Percentiles rank a stretch among this genome's conserved stretches.
Conservation (phyloP, 2,797 vertebrate species). For the Perodicticus potto region DNA sequence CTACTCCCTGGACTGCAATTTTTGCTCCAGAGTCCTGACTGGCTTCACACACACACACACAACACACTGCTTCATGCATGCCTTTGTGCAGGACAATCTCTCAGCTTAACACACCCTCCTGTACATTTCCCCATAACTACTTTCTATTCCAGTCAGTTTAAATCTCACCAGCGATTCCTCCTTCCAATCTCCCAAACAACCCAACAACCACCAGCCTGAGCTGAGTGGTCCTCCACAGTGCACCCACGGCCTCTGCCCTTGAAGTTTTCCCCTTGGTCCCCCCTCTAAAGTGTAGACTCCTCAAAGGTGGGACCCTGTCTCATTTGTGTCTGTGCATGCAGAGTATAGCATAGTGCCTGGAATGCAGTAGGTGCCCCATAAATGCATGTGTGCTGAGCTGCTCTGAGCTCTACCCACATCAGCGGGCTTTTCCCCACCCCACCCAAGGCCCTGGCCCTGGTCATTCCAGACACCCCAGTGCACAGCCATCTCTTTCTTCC, state of each 20-base stretch:
- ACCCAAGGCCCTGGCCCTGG: neutral
- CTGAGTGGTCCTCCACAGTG: neutral
- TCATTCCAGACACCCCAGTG: neutral
- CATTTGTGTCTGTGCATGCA: neutral
- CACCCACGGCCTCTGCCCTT: neutral
- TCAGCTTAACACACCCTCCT: neutral
- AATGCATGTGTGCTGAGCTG: neutral
- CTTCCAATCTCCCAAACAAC: neutral
- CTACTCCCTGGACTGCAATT: neutral
- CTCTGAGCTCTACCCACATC: neutral
- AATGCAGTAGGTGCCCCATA: neutral
- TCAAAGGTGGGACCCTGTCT: neutral
- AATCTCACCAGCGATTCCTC: neutral
- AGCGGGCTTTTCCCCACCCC: no score
- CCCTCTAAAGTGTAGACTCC: neutral
- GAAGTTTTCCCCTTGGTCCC: neutral
- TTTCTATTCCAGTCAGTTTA: neutral
- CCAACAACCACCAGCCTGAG: neutral
- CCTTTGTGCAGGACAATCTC: neutral
- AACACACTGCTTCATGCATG: neutral
- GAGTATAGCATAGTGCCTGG: neutral
- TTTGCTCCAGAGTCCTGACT: neutral
- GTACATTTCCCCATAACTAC: neutral
- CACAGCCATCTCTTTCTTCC: constrained; percentile 19
- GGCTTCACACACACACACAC: neutral